Evolutionary conservation across 2,888 invertebrate species (phyloP).

Genomic region (Catonia carolina): DNA sequence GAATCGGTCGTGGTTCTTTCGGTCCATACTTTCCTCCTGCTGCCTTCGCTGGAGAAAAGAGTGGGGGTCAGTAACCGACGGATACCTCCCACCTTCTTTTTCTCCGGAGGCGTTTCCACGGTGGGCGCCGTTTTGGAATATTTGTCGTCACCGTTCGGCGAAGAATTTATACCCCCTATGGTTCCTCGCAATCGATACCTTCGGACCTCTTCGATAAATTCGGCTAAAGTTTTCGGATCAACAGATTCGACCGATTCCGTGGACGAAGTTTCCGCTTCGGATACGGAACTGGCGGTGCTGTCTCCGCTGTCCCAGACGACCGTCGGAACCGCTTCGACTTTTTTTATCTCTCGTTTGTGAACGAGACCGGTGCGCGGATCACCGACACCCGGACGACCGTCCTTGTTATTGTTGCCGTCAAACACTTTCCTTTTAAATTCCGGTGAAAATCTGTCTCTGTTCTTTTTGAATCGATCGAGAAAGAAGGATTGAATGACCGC

Average conservation of each 20-base stretch:
- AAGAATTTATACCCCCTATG: neutral
- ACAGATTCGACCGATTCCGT: conserved; percentile 23
- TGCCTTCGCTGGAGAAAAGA: conserved; percentile 23
- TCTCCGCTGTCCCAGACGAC: conserved; percentile 16
- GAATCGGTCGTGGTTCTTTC: conserved; percentile 11
- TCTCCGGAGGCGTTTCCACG: conserved; percentile 22
- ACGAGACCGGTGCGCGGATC: no score
- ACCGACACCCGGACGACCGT: neutral
- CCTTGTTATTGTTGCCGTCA: conserved; percentile 3
- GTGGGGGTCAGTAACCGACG: conserved; percentile 26
- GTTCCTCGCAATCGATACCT: conserved; percentile 4
- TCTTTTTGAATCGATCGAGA: no score
- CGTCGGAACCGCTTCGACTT: neutral
- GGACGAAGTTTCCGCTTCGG: conserved; percentile 17
- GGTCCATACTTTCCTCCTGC: conserved; percentile 19
- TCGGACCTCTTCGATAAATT: conserved; percentile 17
- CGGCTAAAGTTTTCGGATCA: conserved; percentile 14
- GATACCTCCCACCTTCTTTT: conserved; percentile 28
- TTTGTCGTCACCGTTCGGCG: neutral
- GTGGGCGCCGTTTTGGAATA: conserved; percentile 24
- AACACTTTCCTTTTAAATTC: neutral
- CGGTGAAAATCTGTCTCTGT: no score
- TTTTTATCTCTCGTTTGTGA: no score
- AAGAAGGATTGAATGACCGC: no score
- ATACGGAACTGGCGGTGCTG: conserved; percentile 11